Conservation (phyloP, 35 echinoderm and acorn worm genomes). For the Diadema setosum region DNA sequence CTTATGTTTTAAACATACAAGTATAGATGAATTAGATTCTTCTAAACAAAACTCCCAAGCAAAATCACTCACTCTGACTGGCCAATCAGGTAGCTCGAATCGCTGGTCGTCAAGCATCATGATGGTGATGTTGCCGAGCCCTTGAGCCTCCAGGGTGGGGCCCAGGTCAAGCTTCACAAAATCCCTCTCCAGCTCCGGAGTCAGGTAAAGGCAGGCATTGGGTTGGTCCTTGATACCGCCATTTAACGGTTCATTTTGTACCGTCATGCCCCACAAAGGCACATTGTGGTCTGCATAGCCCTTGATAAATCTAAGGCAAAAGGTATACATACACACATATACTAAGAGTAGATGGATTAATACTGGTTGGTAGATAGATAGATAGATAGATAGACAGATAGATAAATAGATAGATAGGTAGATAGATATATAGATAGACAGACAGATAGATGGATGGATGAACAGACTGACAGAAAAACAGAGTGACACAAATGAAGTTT, state of each 20-base stretch:
- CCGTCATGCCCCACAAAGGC: slow-evolving; percentile 70
- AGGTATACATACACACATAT: not conserved
- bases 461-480: too few species aligned
- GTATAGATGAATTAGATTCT: too few species aligned
- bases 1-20: too few species aligned
- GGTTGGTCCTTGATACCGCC: slow-evolving; percentile 28
- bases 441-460: not conserved
- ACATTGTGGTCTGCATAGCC: slow-evolving; percentile 63
- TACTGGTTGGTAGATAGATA: not conserved
- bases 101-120: slow-evolving; percentile 83
- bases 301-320: slow-evolving; percentile 52
- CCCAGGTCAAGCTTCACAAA: slow-evolving; percentile 77
- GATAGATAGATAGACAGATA: not conserved
- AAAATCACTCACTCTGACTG: slow-evolving; percentile 38
- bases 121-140: slow-evolving; percentile 33
- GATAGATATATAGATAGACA: not conserved
- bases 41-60: too few species aligned
- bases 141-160: slow-evolving; percentile 35
- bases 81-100: slow-evolving; percentile 61
- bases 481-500: too few species aligned
- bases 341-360: not conserved
- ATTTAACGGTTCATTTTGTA: slow-evolving; percentile 63
- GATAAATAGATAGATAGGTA: not conserved
- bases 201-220: slow-evolving; percentile 54
- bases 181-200: slow-evolving; percentile 52